Percentiles rank a stretch among this genome's conserved stretches.
Conservation (phyloP, 2,797 vertebrate genomes). For the Sandelia bainsii region DNA sequence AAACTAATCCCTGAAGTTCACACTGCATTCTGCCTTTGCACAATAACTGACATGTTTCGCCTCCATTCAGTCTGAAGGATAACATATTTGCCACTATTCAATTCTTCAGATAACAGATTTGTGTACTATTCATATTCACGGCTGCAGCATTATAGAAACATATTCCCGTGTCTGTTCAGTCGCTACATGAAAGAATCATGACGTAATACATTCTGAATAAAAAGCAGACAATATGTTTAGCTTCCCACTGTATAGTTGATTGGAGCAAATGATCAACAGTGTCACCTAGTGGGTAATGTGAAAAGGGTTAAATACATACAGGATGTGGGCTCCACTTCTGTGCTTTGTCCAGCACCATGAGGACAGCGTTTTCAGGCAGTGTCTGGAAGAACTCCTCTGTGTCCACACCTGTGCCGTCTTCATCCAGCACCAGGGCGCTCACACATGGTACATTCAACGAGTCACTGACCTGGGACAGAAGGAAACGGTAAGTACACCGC, state of each 20-base stretch:
- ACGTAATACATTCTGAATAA: not conserved
- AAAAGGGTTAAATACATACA: conserved; percentile 65
- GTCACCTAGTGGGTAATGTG: conserved; percentile 52
- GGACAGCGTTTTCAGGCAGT: conserved; percentile 85
- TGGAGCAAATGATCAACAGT: conserved; percentile 27
- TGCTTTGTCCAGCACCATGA: conserved; percentile 90
- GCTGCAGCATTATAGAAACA: not conserved
- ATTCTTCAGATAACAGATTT: conserved; percentile 9
- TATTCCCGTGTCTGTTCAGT: not conserved
- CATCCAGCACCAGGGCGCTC: conserved; percentile 89
- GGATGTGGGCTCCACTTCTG: conserved; percentile 87
- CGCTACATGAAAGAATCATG: conserved; percentile 18
- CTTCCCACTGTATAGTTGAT: not conserved
- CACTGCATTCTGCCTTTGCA: conserved; percentile 1
- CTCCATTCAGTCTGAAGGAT: conserved; percentile 24
- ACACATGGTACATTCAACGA: conserved; percentile 73
- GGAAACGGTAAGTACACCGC: not conserved
- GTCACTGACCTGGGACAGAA: conserved; percentile 79
- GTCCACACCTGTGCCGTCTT: conserved; percentile 93
- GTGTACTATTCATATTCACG: conserved; percentile 32
- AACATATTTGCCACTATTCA: conserved; percentile 37
- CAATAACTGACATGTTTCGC: conserved; percentile 27
- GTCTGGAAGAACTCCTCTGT: conserved; percentile 92
- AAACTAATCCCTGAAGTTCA: conserved; percentile 38
- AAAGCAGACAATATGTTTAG: not conserved